Conservation (phyloP, 2,888 invertebrate genomes). For the Andrena minutula region DNA sequence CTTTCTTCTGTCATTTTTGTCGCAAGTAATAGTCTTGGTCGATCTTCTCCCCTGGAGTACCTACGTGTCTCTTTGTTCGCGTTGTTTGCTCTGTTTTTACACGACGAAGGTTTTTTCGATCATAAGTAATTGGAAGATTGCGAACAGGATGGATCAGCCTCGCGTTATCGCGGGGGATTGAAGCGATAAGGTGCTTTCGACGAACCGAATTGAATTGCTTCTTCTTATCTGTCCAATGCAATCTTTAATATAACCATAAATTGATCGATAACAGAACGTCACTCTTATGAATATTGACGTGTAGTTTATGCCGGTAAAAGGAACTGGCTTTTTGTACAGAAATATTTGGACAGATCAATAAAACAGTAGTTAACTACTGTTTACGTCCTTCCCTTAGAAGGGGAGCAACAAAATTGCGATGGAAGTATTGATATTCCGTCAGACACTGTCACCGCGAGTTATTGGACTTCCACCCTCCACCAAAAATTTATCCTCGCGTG, state of each 20-base stretch:
- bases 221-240: not conserved
- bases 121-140: not conserved
- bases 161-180: constrained; percentile 30
- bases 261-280: constrained; percentile 9
- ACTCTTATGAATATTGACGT: not conserved
- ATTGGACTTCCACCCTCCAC: not conserved
- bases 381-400: constrained; percentile 25
- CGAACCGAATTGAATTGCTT: not conserved
- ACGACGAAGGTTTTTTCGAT: too few relatives aligned
- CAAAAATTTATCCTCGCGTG: too few relatives aligned
- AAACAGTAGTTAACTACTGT: constrained; percentile 17
- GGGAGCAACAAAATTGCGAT: constrained; percentile 15
- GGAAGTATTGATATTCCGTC: constrained; percentile 18
- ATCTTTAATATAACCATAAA: not conserved
- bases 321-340: not conserved
- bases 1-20: not conserved
- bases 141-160: not conserved
- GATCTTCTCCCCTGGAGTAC: too few relatives aligned
- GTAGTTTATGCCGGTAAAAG: not conserved
- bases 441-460: not conserved
- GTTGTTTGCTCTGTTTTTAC: too few relatives aligned
- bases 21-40: not conserved
- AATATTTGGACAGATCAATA: constrained; percentile 34
- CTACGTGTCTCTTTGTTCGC: too few relatives aligned
- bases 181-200: constrained; percentile 29